These are phyloP conservation scores for Fulmarus glacialis DNA, from an alignment of 2,113 vertebrate genomes.

Conservation along the genomic window DNA sequence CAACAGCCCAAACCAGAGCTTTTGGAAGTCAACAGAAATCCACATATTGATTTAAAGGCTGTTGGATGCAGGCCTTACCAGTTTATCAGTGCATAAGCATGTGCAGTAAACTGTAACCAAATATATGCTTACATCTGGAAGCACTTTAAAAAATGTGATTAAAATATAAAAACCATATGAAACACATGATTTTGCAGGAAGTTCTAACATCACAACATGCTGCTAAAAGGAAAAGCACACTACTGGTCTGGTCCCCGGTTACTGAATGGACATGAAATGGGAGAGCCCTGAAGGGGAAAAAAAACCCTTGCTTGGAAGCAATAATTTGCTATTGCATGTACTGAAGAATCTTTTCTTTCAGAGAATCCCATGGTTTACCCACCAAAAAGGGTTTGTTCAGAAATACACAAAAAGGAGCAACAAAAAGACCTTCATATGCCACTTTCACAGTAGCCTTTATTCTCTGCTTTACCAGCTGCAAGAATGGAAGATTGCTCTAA, in stretches of 20 bases:
- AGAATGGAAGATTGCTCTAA: neutral
- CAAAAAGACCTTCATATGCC: neutral
- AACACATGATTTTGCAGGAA: constrained; percentile 49
- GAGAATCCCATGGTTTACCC: neutral
- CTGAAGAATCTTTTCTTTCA: neutral
- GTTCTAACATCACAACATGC: constrained; percentile 21
- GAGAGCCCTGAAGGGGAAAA: neutral
- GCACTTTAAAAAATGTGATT: constrained; percentile 12
- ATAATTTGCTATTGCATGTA: neutral
- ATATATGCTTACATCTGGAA: constrained; percentile 37
- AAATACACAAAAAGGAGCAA: neutral
- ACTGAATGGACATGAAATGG: neutral
- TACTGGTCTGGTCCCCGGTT: neutral
- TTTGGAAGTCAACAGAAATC: neutral
- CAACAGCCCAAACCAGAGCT: neutral
- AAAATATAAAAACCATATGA: constrained; percentile 25
- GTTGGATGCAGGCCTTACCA: neutral
- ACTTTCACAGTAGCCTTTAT: neutral
- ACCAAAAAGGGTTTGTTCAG: neutral
- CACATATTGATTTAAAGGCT: neutral
- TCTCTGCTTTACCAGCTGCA: neutral
- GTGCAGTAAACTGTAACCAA: neutral
- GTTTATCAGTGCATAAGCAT: neutral
- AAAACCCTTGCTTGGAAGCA: neutral
- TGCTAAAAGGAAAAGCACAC: constrained; percentile 38